phyloP scores from a whole-genome alignment of 2,888 invertebrate species.

The Aphodius sticticus region DNA sequence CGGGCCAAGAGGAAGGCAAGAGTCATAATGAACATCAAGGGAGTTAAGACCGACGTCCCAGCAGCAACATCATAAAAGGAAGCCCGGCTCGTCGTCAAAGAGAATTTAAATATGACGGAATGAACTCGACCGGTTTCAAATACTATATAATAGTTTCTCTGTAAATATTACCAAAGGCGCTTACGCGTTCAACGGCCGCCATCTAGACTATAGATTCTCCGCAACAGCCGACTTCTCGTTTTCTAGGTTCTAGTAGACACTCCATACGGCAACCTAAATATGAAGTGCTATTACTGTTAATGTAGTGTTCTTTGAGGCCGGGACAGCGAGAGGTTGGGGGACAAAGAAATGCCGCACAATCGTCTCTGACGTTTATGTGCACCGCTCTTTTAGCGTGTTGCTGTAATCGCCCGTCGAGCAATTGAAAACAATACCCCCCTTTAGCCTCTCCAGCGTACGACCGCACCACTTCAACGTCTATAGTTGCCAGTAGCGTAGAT shows the following conservation, averaged over 20 bases:
- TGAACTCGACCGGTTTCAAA: not conserved
- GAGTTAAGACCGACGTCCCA: not conserved
- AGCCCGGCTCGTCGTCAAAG: conserved; percentile 13
- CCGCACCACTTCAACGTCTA: not conserved
- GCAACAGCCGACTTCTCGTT: not conserved
- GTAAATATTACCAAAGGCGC: conserved; percentile 32
- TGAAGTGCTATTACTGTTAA: conserved; percentile 28
- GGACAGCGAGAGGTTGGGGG: not conserved
- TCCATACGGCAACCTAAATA: conserved; percentile 13
- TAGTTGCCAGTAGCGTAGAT: not conserved
- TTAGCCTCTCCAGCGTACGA: conserved; percentile 23
- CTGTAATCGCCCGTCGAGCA: conserved; percentile 22
- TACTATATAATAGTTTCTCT: conserved; percentile 32
- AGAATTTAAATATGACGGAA: conserved; percentile 30
- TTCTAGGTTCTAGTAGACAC: not conserved
- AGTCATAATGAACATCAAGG: conserved; percentile 4
- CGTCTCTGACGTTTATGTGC: conserved; percentile 35
- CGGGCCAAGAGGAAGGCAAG: not conserved
- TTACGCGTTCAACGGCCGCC: not conserved
- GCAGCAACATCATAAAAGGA: not conserved
- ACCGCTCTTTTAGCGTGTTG: conserved; percentile 26
- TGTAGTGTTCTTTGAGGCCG: conserved; percentile 26
- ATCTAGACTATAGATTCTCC: not conserved
- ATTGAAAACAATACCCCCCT: conserved; percentile 29
- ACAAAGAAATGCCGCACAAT: conserved; percentile 32